phyloP scores from a whole-genome alignment of 2,113 vertebrate species.

The Labeo rohita region DNA sequence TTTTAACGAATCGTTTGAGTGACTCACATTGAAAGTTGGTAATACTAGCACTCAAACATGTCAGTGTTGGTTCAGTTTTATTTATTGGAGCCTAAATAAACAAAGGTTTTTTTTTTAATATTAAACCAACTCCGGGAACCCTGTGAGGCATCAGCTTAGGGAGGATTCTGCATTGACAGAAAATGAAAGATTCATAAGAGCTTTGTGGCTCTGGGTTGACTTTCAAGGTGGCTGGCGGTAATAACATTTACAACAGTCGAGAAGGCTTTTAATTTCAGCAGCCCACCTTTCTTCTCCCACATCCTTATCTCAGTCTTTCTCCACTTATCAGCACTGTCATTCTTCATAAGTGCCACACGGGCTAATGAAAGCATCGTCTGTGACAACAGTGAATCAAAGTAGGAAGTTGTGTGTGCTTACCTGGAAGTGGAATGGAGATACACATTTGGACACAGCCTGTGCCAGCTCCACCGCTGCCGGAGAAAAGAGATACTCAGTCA shows the following conservation, averaged over 20 bases:
- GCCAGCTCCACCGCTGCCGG: slow-evolving; percentile 27
- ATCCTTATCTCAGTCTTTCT: slow-evolving; percentile 63
- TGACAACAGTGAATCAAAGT: slow-evolving; percentile 68
- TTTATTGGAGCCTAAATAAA: neutral
- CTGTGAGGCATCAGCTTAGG: slow-evolving; percentile 61
- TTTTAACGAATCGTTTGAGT: neutral
- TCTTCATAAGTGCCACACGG: slow-evolving; percentile 68
- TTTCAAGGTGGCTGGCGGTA: slow-evolving; percentile 59
- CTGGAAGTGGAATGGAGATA: slow-evolving; percentile 69
- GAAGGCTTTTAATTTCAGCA: slow-evolving; percentile 74
- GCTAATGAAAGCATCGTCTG: slow-evolving; percentile 72
- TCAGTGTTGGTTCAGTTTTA: neutral
- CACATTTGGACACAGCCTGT: slow-evolving; percentile 59
- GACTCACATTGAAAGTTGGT: neutral
- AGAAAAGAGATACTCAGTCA: slow-evolving; percentile 51
- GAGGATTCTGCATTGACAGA: slow-evolving; percentile 63
- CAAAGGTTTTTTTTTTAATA: neutral
- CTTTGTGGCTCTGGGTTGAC: slow-evolving; percentile 67
- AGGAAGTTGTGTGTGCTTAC: slow-evolving; percentile 65
- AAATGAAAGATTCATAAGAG: slow-evolving; percentile 78
- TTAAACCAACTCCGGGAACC: slow-evolving; percentile 12
- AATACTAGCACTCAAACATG: no score
- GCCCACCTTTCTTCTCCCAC: slow-evolving; percentile 73
- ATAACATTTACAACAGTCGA: slow-evolving; percentile 67
- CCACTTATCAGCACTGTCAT: slow-evolving; percentile 76